A percentile compares a stretch with the other conserved stretches of the same genome.
Evolutionary conservation across 64 coral and sea anemone genomes (phyloP).

Genomic region (Hydrozoanthus tunicans): DNA sequence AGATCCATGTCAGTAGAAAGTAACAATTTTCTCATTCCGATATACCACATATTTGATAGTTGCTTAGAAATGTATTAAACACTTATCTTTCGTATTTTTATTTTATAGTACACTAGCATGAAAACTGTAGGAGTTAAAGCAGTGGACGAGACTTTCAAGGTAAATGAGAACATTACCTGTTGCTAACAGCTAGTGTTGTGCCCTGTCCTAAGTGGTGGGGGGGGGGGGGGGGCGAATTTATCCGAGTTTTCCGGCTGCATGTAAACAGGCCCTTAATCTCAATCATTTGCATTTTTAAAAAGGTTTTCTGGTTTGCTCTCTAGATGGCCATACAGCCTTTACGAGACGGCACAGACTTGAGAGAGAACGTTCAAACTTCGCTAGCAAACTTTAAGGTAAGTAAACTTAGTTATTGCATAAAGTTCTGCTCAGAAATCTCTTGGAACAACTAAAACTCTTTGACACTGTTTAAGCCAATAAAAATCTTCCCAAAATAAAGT

Average conservation of each 20-base stretch:
- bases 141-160: constrained; percentile 99
- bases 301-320: background rate
- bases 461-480: background rate
- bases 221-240: no score
- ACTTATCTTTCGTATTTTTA: background rate
- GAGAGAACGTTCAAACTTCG: constrained; percentile 90
- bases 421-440: background rate
- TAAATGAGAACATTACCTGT: background rate
- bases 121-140: constrained; percentile 88
- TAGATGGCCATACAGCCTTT: constrained; percentile 94
- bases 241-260: no score
- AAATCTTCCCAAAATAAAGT: background rate
- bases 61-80: background rate
- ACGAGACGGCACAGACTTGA: constrained; percentile 92
- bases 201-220: no score
- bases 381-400: constrained; percentile 93
- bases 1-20: no score
- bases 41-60: background rate
- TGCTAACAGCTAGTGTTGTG: background rate
- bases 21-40: background rate
- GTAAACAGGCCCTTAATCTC: no score
- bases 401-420: background rate
- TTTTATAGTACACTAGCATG: constrained; percentile 94
- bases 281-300: background rate
- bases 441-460: background rate